Percentiles rank a stretch among this genome's conserved stretches.
Conservation (phyloP, 2,113 vertebrate genomes). For the Strigops habroptila region DNA sequence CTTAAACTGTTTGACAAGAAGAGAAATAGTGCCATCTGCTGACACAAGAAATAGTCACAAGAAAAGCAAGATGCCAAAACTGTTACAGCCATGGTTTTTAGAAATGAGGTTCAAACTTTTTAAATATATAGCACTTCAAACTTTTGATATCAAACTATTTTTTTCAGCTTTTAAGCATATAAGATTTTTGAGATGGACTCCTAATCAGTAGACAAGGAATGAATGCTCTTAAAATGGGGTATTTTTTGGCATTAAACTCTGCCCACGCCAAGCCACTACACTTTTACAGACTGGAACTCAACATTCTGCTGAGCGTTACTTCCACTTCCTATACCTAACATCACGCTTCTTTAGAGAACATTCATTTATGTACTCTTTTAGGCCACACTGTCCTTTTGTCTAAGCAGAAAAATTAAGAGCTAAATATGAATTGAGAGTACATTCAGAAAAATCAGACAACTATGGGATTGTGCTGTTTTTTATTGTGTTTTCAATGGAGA, state of each 20-base stretch:
- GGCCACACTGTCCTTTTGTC: background rate
- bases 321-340: background rate
- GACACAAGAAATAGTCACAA: background rate
- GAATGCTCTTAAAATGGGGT: background rate
- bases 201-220: background rate
- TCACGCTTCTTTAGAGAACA: background rate
- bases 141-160: background rate
- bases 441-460: constrained; percentile 67
- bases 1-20: background rate
- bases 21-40: constrained; percentile 76
- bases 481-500: constrained; percentile 88
- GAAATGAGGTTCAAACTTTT: background rate
- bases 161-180: background rate
- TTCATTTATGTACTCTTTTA: background rate
- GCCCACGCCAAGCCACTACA: background rate
- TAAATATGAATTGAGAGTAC: background rate
- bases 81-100: background rate
- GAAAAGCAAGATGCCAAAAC: background rate
- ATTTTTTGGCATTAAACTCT: background rate
- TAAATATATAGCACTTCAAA: background rate
- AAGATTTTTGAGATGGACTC: background rate
- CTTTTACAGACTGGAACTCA: background rate
- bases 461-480: constrained; percentile 81
- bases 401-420: background rate
- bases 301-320: background rate